Conservation (phyloP, 2,113 vertebrate species). For the Lathamus discolor region DNA sequence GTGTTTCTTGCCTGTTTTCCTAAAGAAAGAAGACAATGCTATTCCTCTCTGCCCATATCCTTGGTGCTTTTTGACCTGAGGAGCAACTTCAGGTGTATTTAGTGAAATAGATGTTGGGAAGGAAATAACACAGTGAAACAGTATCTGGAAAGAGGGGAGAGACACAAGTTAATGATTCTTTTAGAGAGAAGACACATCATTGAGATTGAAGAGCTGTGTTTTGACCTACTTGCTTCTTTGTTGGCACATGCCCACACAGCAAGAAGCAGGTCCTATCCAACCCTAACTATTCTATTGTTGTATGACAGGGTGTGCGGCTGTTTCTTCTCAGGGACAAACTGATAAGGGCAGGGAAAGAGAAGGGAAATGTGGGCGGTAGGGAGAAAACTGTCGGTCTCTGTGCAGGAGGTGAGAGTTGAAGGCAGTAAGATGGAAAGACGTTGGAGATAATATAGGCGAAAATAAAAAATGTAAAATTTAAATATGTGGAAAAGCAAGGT, state of each 20-base stretch:
- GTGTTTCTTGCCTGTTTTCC: background rate
- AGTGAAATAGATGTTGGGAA: background rate
- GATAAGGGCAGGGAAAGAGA: background rate
- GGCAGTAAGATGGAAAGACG: background rate
- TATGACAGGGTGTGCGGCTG: background rate
- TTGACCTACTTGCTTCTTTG: background rate
- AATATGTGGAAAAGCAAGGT: background rate
- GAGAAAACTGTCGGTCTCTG: background rate
- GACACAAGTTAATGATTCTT: background rate
- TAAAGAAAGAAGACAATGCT: background rate
- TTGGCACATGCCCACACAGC: accelerated
- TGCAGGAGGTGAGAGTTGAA: background rate
- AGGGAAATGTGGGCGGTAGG: background rate
- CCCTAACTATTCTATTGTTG: background rate
- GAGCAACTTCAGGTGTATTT: background rate
- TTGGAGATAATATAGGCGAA: background rate
- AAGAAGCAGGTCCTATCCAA: background rate
- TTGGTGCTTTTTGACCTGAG: background rate
- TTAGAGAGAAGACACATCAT: accelerated
- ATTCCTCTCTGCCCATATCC: background rate
- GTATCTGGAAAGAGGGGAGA: background rate
- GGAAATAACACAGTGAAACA: background rate
- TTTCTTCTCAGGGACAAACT: background rate
- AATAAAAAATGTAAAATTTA: background rate
- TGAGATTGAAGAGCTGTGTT: background rate